A percentile compares a stretch with the other conserved stretches of the same genome.
Evolutionary conservation across 2,888 invertebrate species (phyloP).

Genomic region (Agrilus biguttatus): DNA sequence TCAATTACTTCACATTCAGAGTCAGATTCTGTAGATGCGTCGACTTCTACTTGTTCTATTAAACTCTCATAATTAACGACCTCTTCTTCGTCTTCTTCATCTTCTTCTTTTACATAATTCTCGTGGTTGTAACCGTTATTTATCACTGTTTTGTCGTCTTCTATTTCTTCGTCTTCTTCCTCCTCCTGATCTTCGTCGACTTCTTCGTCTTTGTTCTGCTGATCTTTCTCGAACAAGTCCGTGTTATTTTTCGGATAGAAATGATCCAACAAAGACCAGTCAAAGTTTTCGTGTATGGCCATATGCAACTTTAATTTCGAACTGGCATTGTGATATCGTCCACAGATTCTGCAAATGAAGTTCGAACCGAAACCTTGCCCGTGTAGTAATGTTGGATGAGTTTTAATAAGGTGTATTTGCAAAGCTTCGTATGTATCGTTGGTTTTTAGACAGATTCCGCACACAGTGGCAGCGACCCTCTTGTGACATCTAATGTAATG

Average conservation of each 20-base stretch:
- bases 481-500: conserved; percentile 42
- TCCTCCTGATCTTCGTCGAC: conserved; percentile 8
- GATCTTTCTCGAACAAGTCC: conserved; percentile 2
- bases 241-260: conserved; percentile 4
- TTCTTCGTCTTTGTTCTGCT: conserved; percentile 6
- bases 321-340: conserved; percentile 40
- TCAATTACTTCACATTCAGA: conserved; percentile 12
- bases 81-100: conserved; percentile 9
- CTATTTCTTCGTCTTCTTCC: conserved; percentile 13
- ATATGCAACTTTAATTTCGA: conserved; percentile 40
- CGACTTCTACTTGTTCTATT: conserved; percentile 20
- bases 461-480: conserved; percentile 40
- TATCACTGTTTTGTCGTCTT: conserved; percentile 8
- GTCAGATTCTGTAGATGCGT: conserved; percentile 11
- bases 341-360: conserved; percentile 38
- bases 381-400: conserved; percentile 34
- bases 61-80: conserved; percentile 25
- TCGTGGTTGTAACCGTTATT: neutral
- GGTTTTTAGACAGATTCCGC: conserved; percentile 42
- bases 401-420: conserved; percentile 32
- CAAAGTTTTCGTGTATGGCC: conserved; percentile 39
- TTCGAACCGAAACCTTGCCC: conserved; percentile 39
- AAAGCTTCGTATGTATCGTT: conserved; percentile 36
- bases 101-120: neutral
- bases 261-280: conserved; percentile 20